Conservation (phyloP, 2,797 vertebrate genomes). For the Rhynchotus rufescens region DNA sequence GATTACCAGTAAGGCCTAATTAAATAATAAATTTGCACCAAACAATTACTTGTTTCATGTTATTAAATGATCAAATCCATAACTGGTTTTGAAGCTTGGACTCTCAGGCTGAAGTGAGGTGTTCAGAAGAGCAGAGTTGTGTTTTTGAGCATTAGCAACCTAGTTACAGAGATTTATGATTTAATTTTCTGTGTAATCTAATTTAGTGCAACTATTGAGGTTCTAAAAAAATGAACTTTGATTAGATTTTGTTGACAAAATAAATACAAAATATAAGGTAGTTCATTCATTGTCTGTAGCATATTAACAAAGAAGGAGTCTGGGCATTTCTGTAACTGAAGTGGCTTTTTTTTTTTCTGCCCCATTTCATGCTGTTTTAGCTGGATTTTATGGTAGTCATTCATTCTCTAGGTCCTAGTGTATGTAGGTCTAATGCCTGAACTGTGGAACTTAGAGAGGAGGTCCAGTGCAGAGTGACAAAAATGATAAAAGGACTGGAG, state of each 20-base stretch:
- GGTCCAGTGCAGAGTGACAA: too few relatives aligned
- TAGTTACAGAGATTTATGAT: slow-evolving; percentile 76
- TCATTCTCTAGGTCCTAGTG: neutral
- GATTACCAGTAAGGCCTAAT: slow-evolving; percentile 75
- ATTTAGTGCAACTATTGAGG: slow-evolving; percentile 77
- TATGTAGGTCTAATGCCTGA: neutral
- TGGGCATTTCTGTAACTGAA: neutral
- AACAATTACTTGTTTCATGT: slow-evolving; percentile 70
- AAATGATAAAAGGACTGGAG: too few relatives aligned
- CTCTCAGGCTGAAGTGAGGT: slow-evolving; percentile 75
- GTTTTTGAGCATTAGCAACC: slow-evolving; percentile 51
- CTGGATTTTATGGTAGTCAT: slow-evolving; percentile 34
- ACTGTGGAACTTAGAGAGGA: too few relatives aligned
- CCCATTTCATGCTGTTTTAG: neutral
- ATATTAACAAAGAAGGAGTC: neutral
- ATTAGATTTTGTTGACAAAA: slow-evolving; percentile 77
- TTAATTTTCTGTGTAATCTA: slow-evolving; percentile 80
- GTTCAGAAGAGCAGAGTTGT: slow-evolving; percentile 55
- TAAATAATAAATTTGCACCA: slow-evolving; percentile 74
- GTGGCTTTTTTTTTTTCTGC: neutral
- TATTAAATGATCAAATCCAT: slow-evolving; percentile 79
- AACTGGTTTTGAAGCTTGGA: slow-evolving; percentile 66
- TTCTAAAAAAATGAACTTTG: slow-evolving; percentile 73
- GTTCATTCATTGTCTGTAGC: slow-evolving; percentile 44
- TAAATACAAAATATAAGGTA: slow-evolving; percentile 65